Conservation (phyloP, 1,140 invertebrate species). For the Sarcophaga peregrina region DNA sequence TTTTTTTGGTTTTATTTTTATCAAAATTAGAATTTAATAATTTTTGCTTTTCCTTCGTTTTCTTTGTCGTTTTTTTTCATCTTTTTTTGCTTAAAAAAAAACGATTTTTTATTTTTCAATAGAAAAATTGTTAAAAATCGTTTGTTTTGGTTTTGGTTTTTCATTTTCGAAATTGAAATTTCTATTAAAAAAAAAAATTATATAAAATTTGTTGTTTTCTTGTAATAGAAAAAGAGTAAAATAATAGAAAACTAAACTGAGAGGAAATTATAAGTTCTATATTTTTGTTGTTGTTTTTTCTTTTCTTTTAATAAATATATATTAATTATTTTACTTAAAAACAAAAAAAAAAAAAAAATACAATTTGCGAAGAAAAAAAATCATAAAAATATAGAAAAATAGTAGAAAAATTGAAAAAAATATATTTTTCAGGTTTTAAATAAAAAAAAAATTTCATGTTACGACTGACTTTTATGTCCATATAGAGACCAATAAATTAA, state of each 20-base stretch:
- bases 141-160: not conserved
- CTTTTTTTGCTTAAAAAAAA: not conserved
- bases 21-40: constrained; percentile 51
- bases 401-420: constrained; percentile 27
- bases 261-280: constrained; percentile 39
- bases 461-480: constrained; percentile 31
- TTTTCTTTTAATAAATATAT: not conserved
- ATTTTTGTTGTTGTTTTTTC: constrained; percentile 29
- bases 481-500: constrained; percentile 26
- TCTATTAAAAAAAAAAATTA: constrained; percentile 20
- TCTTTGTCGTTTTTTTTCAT: constrained; percentile 44
- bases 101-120: not conserved
- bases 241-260: constrained; percentile 37
- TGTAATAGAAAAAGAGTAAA: constrained; percentile 37
- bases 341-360: constrained; percentile 22
- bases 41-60: constrained; percentile 50
- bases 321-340: constrained; percentile 23
- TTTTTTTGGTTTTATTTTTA: constrained; percentile 52
- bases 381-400: constrained; percentile 23
- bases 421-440: not conserved
- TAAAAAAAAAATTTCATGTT: not conserved
- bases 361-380: constrained; percentile 21
- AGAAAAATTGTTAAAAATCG: constrained; percentile 1
- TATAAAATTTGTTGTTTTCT: constrained; percentile 6
- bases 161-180: constrained; percentile 22